These are phyloP conservation scores for Amazona vittata DNA, from an alignment of 2,113 vertebrate species.

Conservation along the genomic window DNA sequence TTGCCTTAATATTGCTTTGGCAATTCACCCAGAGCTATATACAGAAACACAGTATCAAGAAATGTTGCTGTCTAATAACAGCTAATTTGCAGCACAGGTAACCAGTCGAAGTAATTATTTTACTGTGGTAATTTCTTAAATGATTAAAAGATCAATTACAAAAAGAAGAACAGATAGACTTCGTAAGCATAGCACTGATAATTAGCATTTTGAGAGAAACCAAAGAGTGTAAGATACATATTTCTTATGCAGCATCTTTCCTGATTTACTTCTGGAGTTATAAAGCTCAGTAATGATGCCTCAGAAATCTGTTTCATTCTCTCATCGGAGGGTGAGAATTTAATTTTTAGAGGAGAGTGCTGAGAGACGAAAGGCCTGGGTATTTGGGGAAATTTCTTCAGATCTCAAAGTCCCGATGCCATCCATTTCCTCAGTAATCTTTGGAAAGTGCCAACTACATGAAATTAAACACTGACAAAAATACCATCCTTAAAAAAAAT, in stretches of 20 bases:
- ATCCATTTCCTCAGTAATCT: conserved; percentile 10
- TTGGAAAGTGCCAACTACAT: not conserved
- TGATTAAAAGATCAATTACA: not conserved
- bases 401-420: not conserved
- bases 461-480: conserved; percentile 45
- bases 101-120: not conserved
- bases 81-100: not conserved
- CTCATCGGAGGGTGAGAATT: not conserved
- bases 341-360: not conserved
- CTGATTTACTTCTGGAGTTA: not conserved
- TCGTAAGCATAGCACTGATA: not conserved
- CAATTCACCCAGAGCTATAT: not conserved
- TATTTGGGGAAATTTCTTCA: conserved; percentile 34
- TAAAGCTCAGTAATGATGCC: not conserved
- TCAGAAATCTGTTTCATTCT: not conserved
- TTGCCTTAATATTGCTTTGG: not conserved
- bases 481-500: not conserved
- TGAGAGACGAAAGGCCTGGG: not conserved
- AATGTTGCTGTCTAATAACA: not conserved
- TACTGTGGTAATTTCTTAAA: not conserved
- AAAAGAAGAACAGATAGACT: not conserved
- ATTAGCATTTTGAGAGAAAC: not conserved
- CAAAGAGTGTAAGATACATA: not conserved
- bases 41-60: not conserved
- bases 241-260: not conserved